A percentile compares a stretch with the other conserved stretches of the same genome.
phyloP scores from a whole-genome alignment of 1,140 invertebrate genomes.

The Zaprionus africanus region DNA sequence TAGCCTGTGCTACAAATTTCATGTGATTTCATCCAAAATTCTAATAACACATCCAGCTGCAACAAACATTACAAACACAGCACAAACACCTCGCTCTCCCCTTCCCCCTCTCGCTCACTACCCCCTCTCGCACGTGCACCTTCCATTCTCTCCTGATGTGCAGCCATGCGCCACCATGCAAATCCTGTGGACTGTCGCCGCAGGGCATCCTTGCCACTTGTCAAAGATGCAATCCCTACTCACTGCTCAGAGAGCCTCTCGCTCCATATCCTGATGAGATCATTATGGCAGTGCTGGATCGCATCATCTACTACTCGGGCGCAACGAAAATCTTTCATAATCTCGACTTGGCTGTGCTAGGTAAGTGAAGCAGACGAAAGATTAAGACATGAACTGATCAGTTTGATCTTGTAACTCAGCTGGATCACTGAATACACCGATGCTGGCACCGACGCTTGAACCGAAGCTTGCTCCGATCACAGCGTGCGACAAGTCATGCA shows the following conservation, averaged over 20 bases:
- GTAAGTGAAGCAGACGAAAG: not conserved
- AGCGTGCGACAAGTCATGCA: not conserved
- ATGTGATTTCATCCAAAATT: constrained; percentile 7
- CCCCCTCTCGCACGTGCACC: not conserved
- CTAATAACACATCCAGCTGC: not conserved
- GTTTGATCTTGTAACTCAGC: not conserved
- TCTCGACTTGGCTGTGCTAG: not conserved
- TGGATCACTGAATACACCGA: not conserved
- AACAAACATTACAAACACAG: not conserved
- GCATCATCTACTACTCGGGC: constrained; percentile 46
- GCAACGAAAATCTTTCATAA: constrained; percentile 37
- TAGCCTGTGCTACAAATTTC: constrained; percentile 4
- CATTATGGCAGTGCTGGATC: constrained; percentile 53
- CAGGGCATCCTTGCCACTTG: not conserved
- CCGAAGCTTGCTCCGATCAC: not conserved
- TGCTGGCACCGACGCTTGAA: too few species aligned
- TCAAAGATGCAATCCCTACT: not conserved
- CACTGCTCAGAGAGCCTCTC: not conserved
- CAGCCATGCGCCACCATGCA: not conserved
- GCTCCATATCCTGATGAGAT: constrained; percentile 62
- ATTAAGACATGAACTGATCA: not conserved
- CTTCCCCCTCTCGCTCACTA: not conserved
- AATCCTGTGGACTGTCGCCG: not conserved
- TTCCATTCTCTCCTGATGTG: not conserved
- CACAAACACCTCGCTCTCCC: not conserved